Evolutionary conservation across 2,888 invertebrate genomes (phyloP).

Genomic region (Phaedon cochleariae): DNA sequence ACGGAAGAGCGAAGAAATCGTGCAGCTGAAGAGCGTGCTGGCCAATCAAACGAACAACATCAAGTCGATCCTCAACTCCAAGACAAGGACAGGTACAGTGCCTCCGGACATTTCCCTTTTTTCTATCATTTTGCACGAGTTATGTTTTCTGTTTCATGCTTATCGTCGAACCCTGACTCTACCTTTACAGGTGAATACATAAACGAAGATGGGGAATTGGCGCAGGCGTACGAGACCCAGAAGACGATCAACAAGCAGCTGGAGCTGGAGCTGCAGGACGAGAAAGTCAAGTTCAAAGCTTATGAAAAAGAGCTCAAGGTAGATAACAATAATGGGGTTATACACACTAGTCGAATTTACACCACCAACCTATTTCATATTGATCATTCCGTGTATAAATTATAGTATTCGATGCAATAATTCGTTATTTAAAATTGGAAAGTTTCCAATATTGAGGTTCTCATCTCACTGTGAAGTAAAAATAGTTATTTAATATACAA

Average conservation of each 20-base stretch:
- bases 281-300: conserved; percentile 80
- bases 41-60: conserved; percentile 75
- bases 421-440: no score
- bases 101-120: conserved; percentile 2
- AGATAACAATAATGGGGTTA: no score
- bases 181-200: conserved; percentile 61
- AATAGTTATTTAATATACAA: no score
- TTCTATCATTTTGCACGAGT: conserved; percentile 29
- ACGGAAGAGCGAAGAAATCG: conserved; percentile 86
- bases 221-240: conserved; percentile 92
- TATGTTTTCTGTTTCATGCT: conserved; percentile 31
- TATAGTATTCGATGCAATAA: no score
- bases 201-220: conserved; percentile 89
- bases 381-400: no score
- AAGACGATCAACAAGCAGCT: conserved; percentile 93
- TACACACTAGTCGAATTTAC: no score
- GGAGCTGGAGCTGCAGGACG: conserved; percentile 85
- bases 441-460: no score
- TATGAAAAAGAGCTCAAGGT: conserved; percentile 76
- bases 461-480: no score
- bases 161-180: conserved; percentile 44
- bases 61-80: conserved; percentile 68
- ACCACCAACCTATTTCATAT: no score
- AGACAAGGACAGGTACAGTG: conserved; percentile 43
- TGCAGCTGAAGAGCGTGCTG: conserved; percentile 87